Conservation (phyloP, 2,888 invertebrate genomes). For the Synanthedon tipuliformis region DNA sequence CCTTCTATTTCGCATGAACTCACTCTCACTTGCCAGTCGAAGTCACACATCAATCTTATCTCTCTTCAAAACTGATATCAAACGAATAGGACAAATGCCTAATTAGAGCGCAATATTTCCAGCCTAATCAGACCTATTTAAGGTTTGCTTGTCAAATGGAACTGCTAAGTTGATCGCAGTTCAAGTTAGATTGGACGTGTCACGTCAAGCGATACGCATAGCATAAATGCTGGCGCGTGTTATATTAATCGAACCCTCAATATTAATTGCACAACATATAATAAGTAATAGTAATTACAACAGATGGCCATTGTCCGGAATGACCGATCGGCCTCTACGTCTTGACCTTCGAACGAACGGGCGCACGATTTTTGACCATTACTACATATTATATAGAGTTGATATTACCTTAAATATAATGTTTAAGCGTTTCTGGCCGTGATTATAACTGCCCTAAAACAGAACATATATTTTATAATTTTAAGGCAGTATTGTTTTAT, state of each 20-base stretch:
- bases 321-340: slow-evolving; percentile 56
- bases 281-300: slow-evolving; percentile 65
- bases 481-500: no score
- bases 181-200: slow-evolving; percentile 4
- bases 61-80: slow-evolving; percentile 11
- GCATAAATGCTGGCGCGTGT: slow-evolving; percentile 33
- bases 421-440: not conserved
- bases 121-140: slow-evolving; percentile 4
- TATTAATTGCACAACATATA: slow-evolving; percentile 55
- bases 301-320: slow-evolving; percentile 63
- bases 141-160: not conserved
- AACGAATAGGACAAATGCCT: slow-evolving; percentile 15
- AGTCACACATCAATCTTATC: slow-evolving; percentile 9
- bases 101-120: slow-evolving; percentile 13
- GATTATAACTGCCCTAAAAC: no score
- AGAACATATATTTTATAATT: no score
- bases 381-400: slow-evolving; percentile 25
- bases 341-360: slow-evolving; percentile 49
- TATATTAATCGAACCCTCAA: slow-evolving; percentile 7
- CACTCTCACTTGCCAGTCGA: not conserved
- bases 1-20: not conserved
- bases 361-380: slow-evolving; percentile 62
- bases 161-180: slow-evolving; percentile 2
- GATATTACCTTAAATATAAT: slow-evolving; percentile 12
- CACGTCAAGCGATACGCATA: slow-evolving; percentile 11